Percentiles rank a stretch among this genome's conserved stretches.
Conservation (phyloP, 2,797 vertebrate species). For the Alosa sapidissima region DNA sequence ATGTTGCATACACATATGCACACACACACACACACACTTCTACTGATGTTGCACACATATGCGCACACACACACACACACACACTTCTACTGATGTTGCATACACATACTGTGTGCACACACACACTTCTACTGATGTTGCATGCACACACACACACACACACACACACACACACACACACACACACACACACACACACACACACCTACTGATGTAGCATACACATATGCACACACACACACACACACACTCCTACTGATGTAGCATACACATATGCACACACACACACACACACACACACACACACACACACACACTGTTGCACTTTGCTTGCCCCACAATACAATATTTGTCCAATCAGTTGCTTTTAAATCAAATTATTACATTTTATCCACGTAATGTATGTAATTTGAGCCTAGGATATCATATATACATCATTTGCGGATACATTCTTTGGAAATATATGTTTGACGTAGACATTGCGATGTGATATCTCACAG, state of each 20-base stretch:
- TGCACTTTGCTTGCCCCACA: constrained; percentile 4
- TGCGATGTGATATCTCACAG: neutral
- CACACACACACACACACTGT: neutral
- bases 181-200: no score
- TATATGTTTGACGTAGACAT: neutral
- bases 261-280: neutral
- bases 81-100: no score
- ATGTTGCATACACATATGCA: no score
- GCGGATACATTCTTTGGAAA: constrained; percentile 12
- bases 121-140: no score
- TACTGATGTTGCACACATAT: no score
- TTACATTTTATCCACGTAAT: neutral
- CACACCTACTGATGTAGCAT: no score
- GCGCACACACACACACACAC: no score
- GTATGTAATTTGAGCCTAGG: constrained; percentile 1
- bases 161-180: no score
- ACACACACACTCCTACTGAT: neutral
- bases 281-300: neutral
- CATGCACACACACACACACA: no score
- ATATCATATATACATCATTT: constrained; percentile 26
- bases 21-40: no score
- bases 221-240: no score
- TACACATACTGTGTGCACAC: no score
- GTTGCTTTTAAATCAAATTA: constrained; percentile 10
- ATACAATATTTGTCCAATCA: neutral